These are phyloP conservation scores for Ellobium chinense DNA, from an alignment of 2,888 invertebrate genomes.

Conservation along the genomic window DNA sequence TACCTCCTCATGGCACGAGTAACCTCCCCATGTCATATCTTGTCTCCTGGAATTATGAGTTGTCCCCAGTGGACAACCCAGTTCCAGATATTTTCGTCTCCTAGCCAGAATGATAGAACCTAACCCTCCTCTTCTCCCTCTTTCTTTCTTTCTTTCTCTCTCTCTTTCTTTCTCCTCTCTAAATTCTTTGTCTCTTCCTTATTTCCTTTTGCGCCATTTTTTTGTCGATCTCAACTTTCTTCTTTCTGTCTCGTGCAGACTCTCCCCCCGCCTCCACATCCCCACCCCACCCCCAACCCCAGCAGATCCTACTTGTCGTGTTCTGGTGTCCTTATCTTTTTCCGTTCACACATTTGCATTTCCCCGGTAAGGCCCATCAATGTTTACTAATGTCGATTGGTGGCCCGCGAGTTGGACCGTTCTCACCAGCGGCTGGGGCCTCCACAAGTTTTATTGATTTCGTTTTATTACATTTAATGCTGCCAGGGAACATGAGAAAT, in stretches of 20 bases:
- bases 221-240: not conserved
- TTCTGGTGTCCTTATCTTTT: not conserved
- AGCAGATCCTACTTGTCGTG: not conserved
- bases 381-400: constrained; percentile 10
- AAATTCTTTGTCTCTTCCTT: not conserved
- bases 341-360: constrained; percentile 1
- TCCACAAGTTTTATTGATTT: constrained; percentile 19
- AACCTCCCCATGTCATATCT: too few relatives aligned
- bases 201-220: not conserved
- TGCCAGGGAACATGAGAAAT: not conserved
- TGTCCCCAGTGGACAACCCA: too few relatives aligned
- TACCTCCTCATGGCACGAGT: too few relatives aligned
- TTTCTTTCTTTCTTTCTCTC: not conserved
- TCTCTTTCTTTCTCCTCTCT: not conserved
- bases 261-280: not conserved
- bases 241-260: not conserved
- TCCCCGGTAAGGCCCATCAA: not conserved
- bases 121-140: not conserved
- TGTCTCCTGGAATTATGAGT: too few relatives aligned
- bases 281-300: not conserved
- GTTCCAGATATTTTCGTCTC: too few relatives aligned
- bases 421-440: not conserved
- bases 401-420: not conserved
- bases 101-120: too few relatives aligned
- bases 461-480: constrained; percentile 24